Base-by-base conservation (phyloP, 2,888 invertebrate species). In the Bedellia somnulentella region DNA sequence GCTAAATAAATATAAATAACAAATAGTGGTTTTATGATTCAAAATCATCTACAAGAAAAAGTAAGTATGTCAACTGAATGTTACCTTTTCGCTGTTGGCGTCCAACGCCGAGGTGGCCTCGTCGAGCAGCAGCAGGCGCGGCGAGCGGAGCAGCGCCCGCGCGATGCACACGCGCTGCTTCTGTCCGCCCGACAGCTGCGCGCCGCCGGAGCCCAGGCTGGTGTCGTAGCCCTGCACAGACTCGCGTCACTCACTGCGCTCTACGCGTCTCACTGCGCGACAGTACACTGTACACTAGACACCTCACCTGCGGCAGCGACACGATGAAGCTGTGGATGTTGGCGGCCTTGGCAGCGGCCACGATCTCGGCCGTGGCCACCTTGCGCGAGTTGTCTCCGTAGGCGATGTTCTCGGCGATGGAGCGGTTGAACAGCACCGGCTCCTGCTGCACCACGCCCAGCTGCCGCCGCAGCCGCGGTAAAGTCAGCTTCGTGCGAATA, bases 361-460 rank as follows among this genome's bases (percentile, higher is more conserved):
- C 83, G 34, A 91, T 81, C 48, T 91, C 89, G 22, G 80, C 78
- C 79, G 84, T 85, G 17, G 81, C 50, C 27, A 87, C 82, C 16
- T 75, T 66, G 11, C 87, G 77, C 37, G 67, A 77, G 55, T 88
- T 89, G 53, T 89, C 88, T 3, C 93, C 93, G 52, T 93, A 93
- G 0, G 87, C 86, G 42, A 93, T 92, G 56, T 93, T 93, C 49
- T 93, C 89, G 0, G 82, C 83, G 29, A 93, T 85, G 15, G 87
- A 87, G 32, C 86, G 79, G 52, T 89, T 87, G 60, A 93, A 93
- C 1, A 93, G 78, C 6, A 87, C 82, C 0, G 90, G 93, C 46
- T 93, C 92, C 59, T 93, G 93, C 3, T 89, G 87, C 2, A 93
- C 85, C 21, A 93, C 80, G 1, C 90, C 91, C 35, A 93, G 68